Evolutionary conservation across 2,113 vertebrate genomes (phyloP).

Genomic region (Bostrychus sinensis): DNA sequence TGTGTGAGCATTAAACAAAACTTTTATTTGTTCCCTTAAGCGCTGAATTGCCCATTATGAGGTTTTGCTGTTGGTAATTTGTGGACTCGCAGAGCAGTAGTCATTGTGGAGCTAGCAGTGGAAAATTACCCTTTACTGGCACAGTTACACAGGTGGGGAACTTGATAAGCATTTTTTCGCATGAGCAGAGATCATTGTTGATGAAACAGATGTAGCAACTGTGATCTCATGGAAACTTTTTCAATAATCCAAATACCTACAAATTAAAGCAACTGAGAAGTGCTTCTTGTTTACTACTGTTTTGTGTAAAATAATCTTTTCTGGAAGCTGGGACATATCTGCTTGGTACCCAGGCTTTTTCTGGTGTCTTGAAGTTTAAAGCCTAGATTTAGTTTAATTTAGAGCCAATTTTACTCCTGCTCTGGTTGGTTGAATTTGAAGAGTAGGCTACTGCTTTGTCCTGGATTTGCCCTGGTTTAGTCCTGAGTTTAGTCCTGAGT

Average conservation of each 20-base stretch:
- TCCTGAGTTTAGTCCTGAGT: no score
- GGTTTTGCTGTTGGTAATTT: constrained; percentile 53
- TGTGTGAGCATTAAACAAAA: constrained; percentile 38
- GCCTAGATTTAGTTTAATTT: neutral
- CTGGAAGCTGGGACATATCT: constrained; percentile 1
- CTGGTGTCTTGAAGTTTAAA: neutral
- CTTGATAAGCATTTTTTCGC: constrained; percentile 32
- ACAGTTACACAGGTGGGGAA: constrained; percentile 29
- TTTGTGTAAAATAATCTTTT: neutral
- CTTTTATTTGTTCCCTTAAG: constrained; percentile 51
- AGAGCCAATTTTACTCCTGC: neutral
- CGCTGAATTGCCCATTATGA: constrained; percentile 30
- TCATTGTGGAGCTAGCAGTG: constrained; percentile 40
- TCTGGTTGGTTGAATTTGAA: no score
- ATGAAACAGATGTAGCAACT: constrained; percentile 21
- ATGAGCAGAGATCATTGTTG: constrained; percentile 33
- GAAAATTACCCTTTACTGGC: constrained; percentile 58
- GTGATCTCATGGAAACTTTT: constrained; percentile 5
- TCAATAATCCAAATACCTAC: neutral
- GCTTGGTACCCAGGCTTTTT: neutral
- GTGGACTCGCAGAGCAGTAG: constrained; percentile 57
- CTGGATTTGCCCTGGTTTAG: no score
- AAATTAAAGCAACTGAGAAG: constrained; percentile 1
- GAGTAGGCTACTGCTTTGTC: no score
- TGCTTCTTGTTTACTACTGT: constrained; percentile 4